A percentile compares a stretch with the other conserved stretches of the same genome.
Evolutionary conservation across 2,888 invertebrate species (phyloP).

Genomic region (Drosophila fungiperda): DNA sequence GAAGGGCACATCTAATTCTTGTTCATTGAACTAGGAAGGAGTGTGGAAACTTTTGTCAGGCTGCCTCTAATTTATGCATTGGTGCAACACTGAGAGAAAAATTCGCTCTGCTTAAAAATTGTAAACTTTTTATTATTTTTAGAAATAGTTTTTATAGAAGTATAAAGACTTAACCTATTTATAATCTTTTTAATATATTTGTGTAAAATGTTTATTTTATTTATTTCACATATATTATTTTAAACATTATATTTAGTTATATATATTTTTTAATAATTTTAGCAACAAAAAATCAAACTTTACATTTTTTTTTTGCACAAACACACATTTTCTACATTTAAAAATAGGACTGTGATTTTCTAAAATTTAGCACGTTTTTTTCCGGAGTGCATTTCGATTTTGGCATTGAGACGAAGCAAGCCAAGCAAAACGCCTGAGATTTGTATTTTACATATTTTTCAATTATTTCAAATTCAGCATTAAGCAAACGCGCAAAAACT

Average conservation of each 20-base stretch:
- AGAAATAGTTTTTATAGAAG: too few species aligned
- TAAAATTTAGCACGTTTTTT: background rate
- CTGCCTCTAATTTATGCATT: slow-evolving; percentile 49
- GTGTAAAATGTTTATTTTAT: too few species aligned
- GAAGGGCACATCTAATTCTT: background rate
- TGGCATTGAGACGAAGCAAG: slow-evolving; percentile 43
- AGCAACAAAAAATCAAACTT: too few species aligned
- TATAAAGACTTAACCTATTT: too few species aligned
- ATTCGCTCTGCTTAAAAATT: background rate
- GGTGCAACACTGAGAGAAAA: slow-evolving; percentile 13
- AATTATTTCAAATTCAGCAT: slow-evolving; percentile 25
- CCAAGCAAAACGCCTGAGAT: slow-evolving; percentile 3
- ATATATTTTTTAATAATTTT: too few species aligned
- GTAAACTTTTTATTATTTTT: background rate
- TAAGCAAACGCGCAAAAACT: slow-evolving; percentile 16
- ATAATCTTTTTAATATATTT: too few species aligned
- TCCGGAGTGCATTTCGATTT: slow-evolving; percentile 21
- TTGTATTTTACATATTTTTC: slow-evolving; percentile 16
- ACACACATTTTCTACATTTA: too few species aligned
- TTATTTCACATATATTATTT: too few species aligned
- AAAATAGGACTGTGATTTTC: too few species aligned
- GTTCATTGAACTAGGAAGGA: background rate
- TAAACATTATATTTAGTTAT: too few species aligned
- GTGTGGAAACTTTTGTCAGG: slow-evolving; percentile 12
- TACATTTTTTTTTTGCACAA: too few species aligned